These are phyloP conservation scores for Eulemur macaco DNA, from an alignment of 2,113 vertebrate species.

Conservation along the genomic window DNA sequence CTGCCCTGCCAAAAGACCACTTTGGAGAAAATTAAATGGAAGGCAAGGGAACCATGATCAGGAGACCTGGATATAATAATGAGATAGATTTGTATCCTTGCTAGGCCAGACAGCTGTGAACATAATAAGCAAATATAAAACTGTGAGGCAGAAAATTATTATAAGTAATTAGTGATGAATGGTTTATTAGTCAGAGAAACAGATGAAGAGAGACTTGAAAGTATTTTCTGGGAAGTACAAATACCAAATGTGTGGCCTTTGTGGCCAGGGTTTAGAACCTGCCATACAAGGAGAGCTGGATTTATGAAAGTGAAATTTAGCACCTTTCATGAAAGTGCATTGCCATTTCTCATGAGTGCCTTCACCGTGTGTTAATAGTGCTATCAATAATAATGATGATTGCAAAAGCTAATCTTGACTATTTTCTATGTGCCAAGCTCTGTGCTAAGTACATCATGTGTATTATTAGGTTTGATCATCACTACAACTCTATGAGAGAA, in stretches of 20 bases:
- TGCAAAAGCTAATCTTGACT: not conserved
- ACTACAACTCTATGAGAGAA: not conserved
- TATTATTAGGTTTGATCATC: not conserved
- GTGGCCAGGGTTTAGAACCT: not conserved
- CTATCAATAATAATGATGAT: not conserved
- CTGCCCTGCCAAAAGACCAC: not conserved
- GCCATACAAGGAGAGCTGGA: not conserved
- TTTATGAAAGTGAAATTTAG: not conserved
- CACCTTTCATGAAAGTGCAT: not conserved
- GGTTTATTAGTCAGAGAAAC: conserved; percentile 53
- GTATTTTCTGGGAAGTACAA: not conserved
- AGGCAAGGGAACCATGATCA: not conserved
- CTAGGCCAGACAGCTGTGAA: conserved; percentile 58
- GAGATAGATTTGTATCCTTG: conserved; percentile 51
- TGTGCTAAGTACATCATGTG: not conserved
- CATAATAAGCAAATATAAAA: conserved; percentile 65
- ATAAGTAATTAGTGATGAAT: conserved; percentile 61
- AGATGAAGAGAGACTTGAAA: conserved; percentile 34
- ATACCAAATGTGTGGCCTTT: not conserved
- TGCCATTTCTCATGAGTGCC: not conserved
- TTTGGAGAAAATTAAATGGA: not conserved
- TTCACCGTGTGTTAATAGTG: not conserved
- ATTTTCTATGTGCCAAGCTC: not conserved
- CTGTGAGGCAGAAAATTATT: conserved; percentile 59
- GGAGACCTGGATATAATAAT: conserved; percentile 24